phyloP scores from a whole-genome alignment of 2,113 vertebrate genomes.

The Erpornis zantholeuca region DNA sequence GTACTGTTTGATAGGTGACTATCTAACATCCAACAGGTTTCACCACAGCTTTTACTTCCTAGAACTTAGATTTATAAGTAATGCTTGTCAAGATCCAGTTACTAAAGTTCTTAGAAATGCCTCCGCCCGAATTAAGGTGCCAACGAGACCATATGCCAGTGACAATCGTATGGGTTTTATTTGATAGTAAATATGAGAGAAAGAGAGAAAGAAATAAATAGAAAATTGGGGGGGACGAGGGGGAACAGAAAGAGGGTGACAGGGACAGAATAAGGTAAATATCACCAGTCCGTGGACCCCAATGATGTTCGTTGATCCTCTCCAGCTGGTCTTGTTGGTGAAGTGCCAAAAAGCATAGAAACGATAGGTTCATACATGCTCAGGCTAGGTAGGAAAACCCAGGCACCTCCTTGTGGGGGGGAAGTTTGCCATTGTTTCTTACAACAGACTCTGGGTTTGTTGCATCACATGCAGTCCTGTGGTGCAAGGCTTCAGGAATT shows the following conservation, averaged over 20 bases:
- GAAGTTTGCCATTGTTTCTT: not conserved
- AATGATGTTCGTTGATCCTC: not conserved
- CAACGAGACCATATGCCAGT: not conserved
- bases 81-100: not conserved
- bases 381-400: not conserved
- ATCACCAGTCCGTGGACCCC: not conserved
- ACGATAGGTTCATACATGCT: not conserved
- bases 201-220: not conserved
- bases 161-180: not conserved
- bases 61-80: not conserved
- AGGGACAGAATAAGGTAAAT: not conserved
- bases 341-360: not conserved
- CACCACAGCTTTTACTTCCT: not conserved
- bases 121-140: not conserved
- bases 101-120: not conserved
- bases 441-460: not conserved
- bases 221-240: not conserved
- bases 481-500: not conserved
- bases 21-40: not conserved
- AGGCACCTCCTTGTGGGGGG: not conserved
- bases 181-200: not conserved
- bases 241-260: no score
- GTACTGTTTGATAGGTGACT: not conserved
- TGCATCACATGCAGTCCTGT: not conserved
- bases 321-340: not conserved